A percentile compares a stretch with the other conserved stretches of the same genome.
Conservation (phyloP, 2,113 vertebrate genomes). For the Callocephalon fimbriatum region DNA sequence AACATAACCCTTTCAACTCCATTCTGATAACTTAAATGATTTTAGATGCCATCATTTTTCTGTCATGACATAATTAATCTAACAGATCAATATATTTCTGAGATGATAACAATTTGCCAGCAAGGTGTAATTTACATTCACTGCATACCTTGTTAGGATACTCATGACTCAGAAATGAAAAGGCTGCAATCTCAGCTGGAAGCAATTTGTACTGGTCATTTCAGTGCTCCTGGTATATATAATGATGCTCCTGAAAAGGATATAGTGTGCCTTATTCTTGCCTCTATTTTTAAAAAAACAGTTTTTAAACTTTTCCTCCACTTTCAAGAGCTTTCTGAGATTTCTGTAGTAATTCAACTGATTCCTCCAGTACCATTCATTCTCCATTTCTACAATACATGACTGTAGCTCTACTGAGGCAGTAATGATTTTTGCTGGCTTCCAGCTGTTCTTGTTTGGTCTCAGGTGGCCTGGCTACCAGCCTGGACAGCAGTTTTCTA, state of each 20-base stretch:
- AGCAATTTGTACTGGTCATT: constrained; percentile 4
- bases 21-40: neutral
- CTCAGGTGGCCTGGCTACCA: constrained; percentile 65
- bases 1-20: neutral
- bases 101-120: neutral
- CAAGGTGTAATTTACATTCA: neutral
- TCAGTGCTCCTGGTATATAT: neutral
- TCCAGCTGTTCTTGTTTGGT: constrained; percentile 64
- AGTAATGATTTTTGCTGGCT: constrained; percentile 49
- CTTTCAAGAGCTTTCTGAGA: neutral
- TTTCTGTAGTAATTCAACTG: neutral
- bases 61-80: neutral
- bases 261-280: neutral
- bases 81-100: neutral
- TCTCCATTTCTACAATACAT: neutral
- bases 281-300: neutral
- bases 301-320: neutral
- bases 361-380: neutral
- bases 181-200: constrained; percentile 12
- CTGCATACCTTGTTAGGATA: neutral
- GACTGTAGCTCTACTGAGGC: constrained; percentile 1
- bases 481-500: constrained; percentile 56
- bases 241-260: neutral
- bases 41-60: neutral
- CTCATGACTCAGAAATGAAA: neutral